Base-by-base conservation (phyloP, 2,888 invertebrate species). In the Emmelina monodactyla region DNA sequence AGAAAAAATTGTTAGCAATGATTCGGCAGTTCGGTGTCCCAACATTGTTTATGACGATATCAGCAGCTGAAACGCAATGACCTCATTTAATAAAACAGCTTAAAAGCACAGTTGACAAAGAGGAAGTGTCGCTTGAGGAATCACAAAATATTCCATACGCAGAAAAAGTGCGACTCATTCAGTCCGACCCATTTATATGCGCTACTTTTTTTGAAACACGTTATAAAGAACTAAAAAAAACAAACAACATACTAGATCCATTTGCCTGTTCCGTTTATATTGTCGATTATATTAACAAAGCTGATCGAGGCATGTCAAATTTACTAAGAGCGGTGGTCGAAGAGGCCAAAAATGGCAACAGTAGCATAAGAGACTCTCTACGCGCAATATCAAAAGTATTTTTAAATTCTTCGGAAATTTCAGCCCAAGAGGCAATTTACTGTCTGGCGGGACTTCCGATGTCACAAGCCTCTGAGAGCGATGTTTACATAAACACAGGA, bases 201-300 rank as follows among this genome's bases (percentile, higher is more conserved):
- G 39, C 39, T 33, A 28, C 39, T 5, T 39, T 13, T 36, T 38
- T 35, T 32, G 35, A 28, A 28, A 40, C 37, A 14, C 34, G 22
- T 1, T 14, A 16, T 10, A 37, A 31, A 38, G 40, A 37, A 39
- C 2, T 42, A 13, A 14, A 12, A 12, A 43, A 32, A 37, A n/a
- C n/a, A n/a, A n/a, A n/a, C n/a, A n/a, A 10, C 62, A 49, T 28
- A 7, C 11, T 28, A 28, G 28, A 61, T 45, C 42, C 49, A 22
- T 59, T 57, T 46, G 50, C 54, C 29, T 55, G 58, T 37, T 49
- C 52, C 6, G 39, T 46, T 11, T 64, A 51, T n/a, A 28, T 28
- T 22, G 46, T 49, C n/a, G n/a, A 49, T 32, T 51, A 53, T 41
- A 46, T 53, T 14, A 47, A 42, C 22, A 53, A 28, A 28, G 28